Base-by-base conservation (phyloP, 2,113 vertebrate species). In the Proteles cristata region DNA sequence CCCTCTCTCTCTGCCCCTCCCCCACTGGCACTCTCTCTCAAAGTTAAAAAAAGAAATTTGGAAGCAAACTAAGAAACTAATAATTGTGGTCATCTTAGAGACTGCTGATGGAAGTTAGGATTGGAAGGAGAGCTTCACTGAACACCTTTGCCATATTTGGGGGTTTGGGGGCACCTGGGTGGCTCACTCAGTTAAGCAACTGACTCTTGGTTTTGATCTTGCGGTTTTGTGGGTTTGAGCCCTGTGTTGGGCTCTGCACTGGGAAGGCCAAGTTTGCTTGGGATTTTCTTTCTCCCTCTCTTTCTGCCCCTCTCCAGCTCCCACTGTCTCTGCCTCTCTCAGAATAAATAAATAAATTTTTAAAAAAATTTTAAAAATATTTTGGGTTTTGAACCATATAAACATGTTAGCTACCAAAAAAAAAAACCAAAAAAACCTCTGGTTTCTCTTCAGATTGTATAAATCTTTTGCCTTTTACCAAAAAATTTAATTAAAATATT, bases 401-500 rank as follows among this genome's bases (percentile, higher is more conserved):
- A 94, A 91, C 66, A 0, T 96, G 48, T 63, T 96, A 58, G 7
- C 61, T 93, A 69, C 48, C 7, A 43, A 96, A 90, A 69, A 77
- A 53, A 96, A 90, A 69, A 77, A 53, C n/a, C n/a, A 39, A 39
- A 39, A 39, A 39, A 39, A 39, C 39, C 39, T 39, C 39, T 39
- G 39, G 39, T 39, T 39, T 39, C 39, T 39, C 39, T 39, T 39
- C 39, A 39, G 39, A 39, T 39, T 39, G 39, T 39, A 39, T 39
- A 39, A 39, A 39, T 39, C 39, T 39, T 39, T 39, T 39, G 39
- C 39, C 39, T 39, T 39, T 39, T 93, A 69, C 55, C 7, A 43
- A 96, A 90, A 69, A 77, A 53, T 63, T 89, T 15, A 94, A 45
- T 89, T 77, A 88, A 92, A 88, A 88, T 73, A 81, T 88, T 81